Percentiles rank a stretch among this genome's conserved stretches.
These are phyloP conservation scores for Diarsia brunnea DNA, from an alignment of 2,888 invertebrate genomes.

Conservation along the genomic window DNA sequence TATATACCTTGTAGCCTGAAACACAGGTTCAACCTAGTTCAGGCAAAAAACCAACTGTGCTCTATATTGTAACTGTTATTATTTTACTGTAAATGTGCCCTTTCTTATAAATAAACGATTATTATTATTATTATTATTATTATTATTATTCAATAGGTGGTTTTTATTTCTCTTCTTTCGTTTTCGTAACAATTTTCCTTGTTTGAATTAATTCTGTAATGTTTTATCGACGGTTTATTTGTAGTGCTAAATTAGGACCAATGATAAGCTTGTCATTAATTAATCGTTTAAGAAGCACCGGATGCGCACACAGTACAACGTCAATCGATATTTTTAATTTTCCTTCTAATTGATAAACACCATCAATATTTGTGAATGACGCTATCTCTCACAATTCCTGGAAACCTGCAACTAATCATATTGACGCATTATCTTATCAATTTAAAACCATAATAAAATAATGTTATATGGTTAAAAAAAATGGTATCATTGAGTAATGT, in stretches of 20 bases:
- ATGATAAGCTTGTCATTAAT: not conserved
- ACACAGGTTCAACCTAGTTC: too few species aligned
- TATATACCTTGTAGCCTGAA: too few species aligned
- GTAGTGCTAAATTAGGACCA: not conserved
- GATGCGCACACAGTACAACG: slow-evolving; percentile 8
- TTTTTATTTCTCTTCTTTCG: slow-evolving; percentile 1
- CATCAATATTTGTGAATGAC: slow-evolving; percentile 29
- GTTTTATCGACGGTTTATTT: not conserved
- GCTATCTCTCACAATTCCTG: slow-evolving; percentile 40
- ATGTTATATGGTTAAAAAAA: not conserved
- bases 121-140: too few species aligned
- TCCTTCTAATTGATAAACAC: slow-evolving; percentile 28
- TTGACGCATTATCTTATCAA: slow-evolving; percentile 37
- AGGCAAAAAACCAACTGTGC: too few species aligned
- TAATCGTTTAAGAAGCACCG: slow-evolving; percentile 12
- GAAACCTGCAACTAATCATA: slow-evolving; percentile 25
- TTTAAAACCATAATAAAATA: slow-evolving; percentile 8
- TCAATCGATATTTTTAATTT: slow-evolving; percentile 8
- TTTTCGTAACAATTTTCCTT: slow-evolving; percentile 5
- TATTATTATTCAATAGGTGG: not conserved
- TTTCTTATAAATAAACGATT: too few species aligned
- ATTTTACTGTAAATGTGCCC: too few species aligned
- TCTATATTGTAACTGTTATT: too few species aligned
- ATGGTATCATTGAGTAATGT: slow-evolving; percentile 1
- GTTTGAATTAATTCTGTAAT: not conserved